Evolutionary conservation across 30 jellyfish, hydroid and myxozoan species (phyloP).

Genomic region (Aurelia aurita complex sp. Pacific): DNA sequence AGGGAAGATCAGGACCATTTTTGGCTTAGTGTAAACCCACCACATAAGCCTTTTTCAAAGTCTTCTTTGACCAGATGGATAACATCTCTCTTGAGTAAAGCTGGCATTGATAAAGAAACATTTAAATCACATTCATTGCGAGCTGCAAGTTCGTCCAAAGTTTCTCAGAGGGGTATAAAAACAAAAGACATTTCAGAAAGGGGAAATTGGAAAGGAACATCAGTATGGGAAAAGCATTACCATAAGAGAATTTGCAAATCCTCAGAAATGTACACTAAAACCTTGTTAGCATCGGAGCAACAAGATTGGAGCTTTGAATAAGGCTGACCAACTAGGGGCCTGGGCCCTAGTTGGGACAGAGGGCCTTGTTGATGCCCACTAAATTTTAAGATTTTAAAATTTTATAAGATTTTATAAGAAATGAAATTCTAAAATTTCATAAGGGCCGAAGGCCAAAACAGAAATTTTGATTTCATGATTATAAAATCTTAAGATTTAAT

Average conservation of each 20-base stretch:
- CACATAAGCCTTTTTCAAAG: too few species aligned
- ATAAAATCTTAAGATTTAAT: not conserved
- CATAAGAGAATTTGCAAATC: not conserved
- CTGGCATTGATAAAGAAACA: too few species aligned
- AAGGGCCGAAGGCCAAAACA: too few species aligned
- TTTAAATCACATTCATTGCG: too few species aligned
- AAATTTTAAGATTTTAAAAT: not conserved
- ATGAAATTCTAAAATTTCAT: too few species aligned
- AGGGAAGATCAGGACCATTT: too few species aligned
- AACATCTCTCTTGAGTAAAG: too few species aligned
- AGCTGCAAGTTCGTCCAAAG: too few species aligned
- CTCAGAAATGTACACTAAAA: not conserved
- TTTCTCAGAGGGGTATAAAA: not conserved
- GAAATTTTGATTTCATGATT: too few species aligned
- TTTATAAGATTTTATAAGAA: too few species aligned
- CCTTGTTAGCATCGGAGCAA: not conserved
- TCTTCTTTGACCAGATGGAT: too few species aligned
- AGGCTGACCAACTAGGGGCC: constrained; percentile 7
- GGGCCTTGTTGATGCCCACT: not conserved
- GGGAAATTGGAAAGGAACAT: not conserved
- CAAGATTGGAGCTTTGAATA: constrained; percentile 5
- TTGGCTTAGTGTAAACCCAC: too few species aligned
- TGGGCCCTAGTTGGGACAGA: constrained; percentile 10
- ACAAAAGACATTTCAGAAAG: constrained; percentile 1
- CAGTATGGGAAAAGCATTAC: constrained; percentile 1